These are phyloP conservation scores for Ochotona princeps DNA, from an alignment of 2,113 vertebrate genomes.

Conservation along the genomic window DNA sequence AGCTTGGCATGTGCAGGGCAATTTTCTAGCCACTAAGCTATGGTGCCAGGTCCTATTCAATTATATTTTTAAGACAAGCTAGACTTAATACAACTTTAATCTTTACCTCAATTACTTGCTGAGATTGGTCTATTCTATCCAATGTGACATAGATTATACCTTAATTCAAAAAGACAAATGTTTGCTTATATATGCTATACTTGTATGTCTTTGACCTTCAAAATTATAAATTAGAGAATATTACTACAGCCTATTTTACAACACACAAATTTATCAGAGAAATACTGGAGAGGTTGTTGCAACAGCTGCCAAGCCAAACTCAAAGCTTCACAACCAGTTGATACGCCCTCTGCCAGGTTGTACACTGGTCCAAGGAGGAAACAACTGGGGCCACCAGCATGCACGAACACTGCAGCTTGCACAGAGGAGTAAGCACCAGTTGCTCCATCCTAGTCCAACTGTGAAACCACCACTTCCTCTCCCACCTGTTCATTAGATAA, in stretches of 20 bases:
- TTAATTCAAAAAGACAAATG: conserved; percentile 38
- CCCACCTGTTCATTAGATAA: not conserved
- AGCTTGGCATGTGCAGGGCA: not conserved
- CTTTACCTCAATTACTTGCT: not conserved
- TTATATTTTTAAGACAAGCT: not conserved
- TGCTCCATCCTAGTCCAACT: conserved; percentile 13
- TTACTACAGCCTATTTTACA: not conserved
- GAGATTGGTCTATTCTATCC: not conserved
- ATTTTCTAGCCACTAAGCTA: not conserved
- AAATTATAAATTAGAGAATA: not conserved
- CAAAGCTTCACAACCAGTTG: not conserved
- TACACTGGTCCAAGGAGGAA: not conserved
- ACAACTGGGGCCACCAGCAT: not conserved
- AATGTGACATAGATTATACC: not conserved
- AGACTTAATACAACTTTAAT: not conserved
- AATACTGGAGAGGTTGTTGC: not conserved
- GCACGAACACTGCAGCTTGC: not conserved
- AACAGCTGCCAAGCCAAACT: not conserved
- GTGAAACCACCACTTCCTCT: not conserved
- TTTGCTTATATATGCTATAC: not conserved
- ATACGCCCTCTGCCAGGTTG: rapidly evolving
- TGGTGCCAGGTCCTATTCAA: not conserved
- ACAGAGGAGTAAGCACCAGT: not conserved
- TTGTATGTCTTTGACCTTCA: not conserved
- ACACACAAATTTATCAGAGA: not conserved